phyloP scores from a whole-genome alignment of 2,113 vertebrate species.

The Synodontis membranacea region DNA sequence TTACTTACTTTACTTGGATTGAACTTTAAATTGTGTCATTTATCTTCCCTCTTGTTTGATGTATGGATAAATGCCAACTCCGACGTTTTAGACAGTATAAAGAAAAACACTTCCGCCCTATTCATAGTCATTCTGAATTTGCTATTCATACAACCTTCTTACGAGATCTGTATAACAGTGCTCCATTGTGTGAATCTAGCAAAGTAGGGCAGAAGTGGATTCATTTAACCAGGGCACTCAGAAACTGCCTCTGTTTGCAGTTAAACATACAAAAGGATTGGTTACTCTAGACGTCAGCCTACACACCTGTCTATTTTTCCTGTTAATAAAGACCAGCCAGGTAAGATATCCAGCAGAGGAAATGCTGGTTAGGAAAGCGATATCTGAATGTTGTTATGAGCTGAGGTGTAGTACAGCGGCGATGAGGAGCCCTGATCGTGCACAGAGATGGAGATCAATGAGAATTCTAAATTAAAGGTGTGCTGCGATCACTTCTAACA shows the following conservation, averaged over 20 bases:
- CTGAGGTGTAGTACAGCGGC: slow-evolving; percentile 29
- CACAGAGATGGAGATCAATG: slow-evolving; percentile 44
- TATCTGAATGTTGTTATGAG: slow-evolving; percentile 33
- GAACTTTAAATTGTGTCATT: no score
- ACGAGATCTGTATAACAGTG: neutral
- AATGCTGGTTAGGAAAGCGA: slow-evolving; percentile 35
- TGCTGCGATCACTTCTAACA: slow-evolving; percentile 36
- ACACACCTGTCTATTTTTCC: neutral
- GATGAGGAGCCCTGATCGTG: slow-evolving; percentile 36
- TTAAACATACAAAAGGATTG: neutral
- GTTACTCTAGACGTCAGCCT: neutral
- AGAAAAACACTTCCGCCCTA: neutral
- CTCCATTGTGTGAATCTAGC: neutral
- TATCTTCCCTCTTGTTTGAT: neutral
- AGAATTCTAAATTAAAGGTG: slow-evolving; percentile 45
- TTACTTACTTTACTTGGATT: no score
- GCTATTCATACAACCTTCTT: slow-evolving; percentile 2
- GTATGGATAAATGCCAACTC: neutral
- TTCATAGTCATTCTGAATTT: neutral
- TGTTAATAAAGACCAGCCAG: neutral
- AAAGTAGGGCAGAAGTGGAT: neutral
- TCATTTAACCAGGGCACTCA: neutral
- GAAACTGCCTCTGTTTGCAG: neutral
- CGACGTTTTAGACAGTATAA: neutral
- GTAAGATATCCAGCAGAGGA: slow-evolving; percentile 32